Evolutionary conservation across 1,140 invertebrate species (phyloP), one percentile per base, ranked within the genome.

Genomic region (Drosophila pseudoananassae): DNA sequence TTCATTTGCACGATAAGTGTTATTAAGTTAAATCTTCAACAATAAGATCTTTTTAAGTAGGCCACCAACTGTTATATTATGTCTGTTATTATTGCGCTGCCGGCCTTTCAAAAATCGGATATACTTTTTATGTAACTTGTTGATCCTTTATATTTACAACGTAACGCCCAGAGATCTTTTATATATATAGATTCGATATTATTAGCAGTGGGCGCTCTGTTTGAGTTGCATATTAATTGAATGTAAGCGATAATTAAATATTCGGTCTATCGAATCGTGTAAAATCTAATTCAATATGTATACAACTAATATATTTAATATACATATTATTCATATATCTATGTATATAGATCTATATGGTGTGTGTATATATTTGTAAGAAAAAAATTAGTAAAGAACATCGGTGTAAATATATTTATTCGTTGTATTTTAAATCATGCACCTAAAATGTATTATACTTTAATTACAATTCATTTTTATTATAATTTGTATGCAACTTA

Each of bases 381-480:
- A 74, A 59, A 78, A 12, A 57, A 87, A 82, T 82, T 78, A 88
- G 63, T 82, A 87, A 80, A 87, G 70, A 75, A 65, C 50, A 69
- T 85, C 68, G 66, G 81, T 85, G 81, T 85, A 85, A 85, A 85
- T 85, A 88, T 87, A 87, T 88, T 88, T 81, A 88, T 87, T 88
- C 83, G 83, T 88, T 88, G 83, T 88, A 88, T 88, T 78, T 83
- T 79, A 88, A 88, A 88, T 88, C 68, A 88, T 88, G 78, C 80
- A 63, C 61, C 61, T 63, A 55, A 80, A 84, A 70, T 63, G 78
- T 68, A 63, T 76, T 73, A 78, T 64, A 60, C 38, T 76, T 77
- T 80, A 64, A 81, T 85, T 78, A 80, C 74, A 87, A 59, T 60
- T 63, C 47, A 80, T 78, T 76, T 51, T 65, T 55, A 65, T 79